Conservation (phyloP, 2,797 vertebrate species). For the Rhincodon typus region DNA sequence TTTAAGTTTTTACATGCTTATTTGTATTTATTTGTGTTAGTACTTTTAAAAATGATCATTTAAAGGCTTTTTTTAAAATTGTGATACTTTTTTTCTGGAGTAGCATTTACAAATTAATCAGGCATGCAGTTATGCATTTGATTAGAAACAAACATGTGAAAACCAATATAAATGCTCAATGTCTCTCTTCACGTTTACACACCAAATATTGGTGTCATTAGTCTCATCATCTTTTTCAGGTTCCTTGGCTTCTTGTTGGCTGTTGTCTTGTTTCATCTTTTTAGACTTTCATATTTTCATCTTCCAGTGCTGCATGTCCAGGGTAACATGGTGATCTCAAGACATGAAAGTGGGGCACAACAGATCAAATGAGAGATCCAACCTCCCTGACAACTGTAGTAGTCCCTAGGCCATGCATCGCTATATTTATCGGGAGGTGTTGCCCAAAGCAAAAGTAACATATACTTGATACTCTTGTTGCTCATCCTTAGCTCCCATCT, state of each 20-base stretch:
- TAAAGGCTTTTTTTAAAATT: neutral
- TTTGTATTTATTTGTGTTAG: neutral
- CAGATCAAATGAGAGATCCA: too few relatives aligned
- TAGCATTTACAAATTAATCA: neutral
- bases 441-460: too few relatives aligned
- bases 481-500: too few relatives aligned
- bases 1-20: neutral
- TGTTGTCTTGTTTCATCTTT: neutral
- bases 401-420: too few relatives aligned
- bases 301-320: neutral
- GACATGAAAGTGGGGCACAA: too few relatives aligned
- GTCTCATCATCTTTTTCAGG: neutral
- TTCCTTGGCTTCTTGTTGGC: neutral
- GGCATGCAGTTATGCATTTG: neutral
- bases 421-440: too few relatives aligned
- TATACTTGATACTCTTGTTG: too few relatives aligned
- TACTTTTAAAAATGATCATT: neutral
- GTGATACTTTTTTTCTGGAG: neutral
- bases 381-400: too few relatives aligned
- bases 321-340: too few relatives aligned
- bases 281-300: too few relatives aligned
- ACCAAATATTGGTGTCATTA: neutral
- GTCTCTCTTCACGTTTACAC: neutral
- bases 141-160: neutral
- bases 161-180: neutral